Conservation (phyloP, 2,113 vertebrate species). For the Brachyhypopomus occidentalis region DNA sequence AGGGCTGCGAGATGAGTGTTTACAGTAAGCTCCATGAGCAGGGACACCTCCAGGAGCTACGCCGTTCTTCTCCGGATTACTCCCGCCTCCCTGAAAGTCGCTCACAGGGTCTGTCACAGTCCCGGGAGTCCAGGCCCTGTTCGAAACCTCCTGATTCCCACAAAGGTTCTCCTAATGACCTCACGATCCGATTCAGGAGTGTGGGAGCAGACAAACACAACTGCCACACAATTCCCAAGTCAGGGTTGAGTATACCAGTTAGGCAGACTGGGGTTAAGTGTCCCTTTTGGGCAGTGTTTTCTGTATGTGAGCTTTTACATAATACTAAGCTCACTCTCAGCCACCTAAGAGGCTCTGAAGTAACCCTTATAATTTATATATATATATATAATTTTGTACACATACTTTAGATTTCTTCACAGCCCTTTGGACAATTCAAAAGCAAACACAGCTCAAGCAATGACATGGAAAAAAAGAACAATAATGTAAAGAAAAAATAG, state of each 20-base stretch:
- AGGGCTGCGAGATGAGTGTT: neutral
- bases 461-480: conserved; percentile 72
- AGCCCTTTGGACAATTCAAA: conserved; percentile 75
- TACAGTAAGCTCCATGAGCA: neutral
- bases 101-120: neutral
- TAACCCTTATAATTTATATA: conserved; percentile 41
- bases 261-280: neutral
- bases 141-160: no score
- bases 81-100: neutral
- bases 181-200: neutral
- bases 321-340: neutral
- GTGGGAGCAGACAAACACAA: neutral
- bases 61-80: neutral
- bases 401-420: conserved; percentile 52
- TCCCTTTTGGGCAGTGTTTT: conserved; percentile 12
- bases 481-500: conserved; percentile 75
- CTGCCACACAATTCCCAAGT: neutral
- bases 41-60: neutral
- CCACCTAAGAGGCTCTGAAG: neutral
- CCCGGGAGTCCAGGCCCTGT: neutral
- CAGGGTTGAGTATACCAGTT: neutral
- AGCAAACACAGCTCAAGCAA: conserved; percentile 75
- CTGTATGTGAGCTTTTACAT: neutral
- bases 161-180: no score
- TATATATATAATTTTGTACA: conserved; percentile 20